Evolutionary conservation across 2,888 invertebrate species (phyloP).

Genomic region (Plusia festucae): DNA sequence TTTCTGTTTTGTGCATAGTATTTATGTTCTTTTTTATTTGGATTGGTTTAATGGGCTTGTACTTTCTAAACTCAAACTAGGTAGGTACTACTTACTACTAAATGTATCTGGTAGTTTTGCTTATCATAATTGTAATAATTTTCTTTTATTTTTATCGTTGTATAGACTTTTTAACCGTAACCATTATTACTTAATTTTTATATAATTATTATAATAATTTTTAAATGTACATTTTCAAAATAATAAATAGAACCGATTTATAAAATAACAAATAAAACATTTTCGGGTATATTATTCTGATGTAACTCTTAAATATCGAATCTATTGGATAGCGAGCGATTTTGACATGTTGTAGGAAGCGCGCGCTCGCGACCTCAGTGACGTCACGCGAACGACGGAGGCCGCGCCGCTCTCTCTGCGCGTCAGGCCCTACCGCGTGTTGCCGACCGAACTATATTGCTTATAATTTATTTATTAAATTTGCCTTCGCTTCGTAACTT

Average conservation of each 20-base stretch:
- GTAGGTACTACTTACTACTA: too few relatives aligned
- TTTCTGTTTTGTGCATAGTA: neutral
- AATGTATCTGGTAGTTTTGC: too few relatives aligned
- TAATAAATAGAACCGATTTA: neutral
- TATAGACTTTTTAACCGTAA: too few relatives aligned
- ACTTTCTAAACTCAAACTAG: neutral
- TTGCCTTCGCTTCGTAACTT: slow-evolving; percentile 60
- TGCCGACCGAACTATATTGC: slow-evolving; percentile 63
- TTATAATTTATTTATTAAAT: slow-evolving; percentile 73
- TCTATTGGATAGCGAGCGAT: slow-evolving; percentile 55
- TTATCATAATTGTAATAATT: too few relatives aligned
- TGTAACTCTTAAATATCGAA: slow-evolving; percentile 32
- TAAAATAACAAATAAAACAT: neutral
- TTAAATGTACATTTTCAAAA: too few relatives aligned
- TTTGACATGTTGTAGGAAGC: slow-evolving; percentile 76
- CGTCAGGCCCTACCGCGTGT: slow-evolving; percentile 50
- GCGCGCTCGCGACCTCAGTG: slow-evolving; percentile 75
- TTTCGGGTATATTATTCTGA: slow-evolving; percentile 6
- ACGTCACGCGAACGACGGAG: slow-evolving; percentile 71
- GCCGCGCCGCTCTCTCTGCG: slow-evolving; percentile 77
- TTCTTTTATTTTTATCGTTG: too few relatives aligned
- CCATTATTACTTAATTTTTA: too few relatives aligned
- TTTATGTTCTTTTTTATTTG: neutral
- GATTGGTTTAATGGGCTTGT: neutral
- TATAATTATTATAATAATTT: too few relatives aligned